Conservation (phyloP, 2,797 vertebrate genomes). For the Bovichtus variegatus region DNA sequence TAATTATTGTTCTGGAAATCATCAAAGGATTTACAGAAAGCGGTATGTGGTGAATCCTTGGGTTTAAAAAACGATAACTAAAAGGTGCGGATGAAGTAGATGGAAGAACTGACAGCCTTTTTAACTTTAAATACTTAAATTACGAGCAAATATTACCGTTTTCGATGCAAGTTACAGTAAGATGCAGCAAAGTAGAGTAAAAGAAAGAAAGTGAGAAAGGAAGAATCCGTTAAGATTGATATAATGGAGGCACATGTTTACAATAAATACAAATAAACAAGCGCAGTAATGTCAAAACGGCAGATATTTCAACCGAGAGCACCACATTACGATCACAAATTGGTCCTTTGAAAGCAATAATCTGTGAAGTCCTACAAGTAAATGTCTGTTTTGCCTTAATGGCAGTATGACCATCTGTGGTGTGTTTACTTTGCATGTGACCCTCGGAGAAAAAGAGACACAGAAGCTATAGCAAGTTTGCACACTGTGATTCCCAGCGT, state of each 20-base stretch:
- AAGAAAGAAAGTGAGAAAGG: not conserved
- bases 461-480: constrained; percentile 13
- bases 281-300: not conserved
- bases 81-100: not conserved
- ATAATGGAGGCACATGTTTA: not conserved
- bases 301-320: constrained; percentile 11
- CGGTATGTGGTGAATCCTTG: constrained; percentile 17
- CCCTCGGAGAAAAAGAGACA: constrained; percentile 3
- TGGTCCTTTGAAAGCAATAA: constrained; percentile 21
- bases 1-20: constrained; percentile 28
- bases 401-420: constrained; percentile 37
- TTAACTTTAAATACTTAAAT: constrained; percentile 4
- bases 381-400: constrained; percentile 31
- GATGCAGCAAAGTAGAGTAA: no score
- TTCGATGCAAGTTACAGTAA: not conserved
- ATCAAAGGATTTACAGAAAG: constrained; percentile 24
- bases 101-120: not conserved
- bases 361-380: constrained; percentile 11
- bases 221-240: not conserved
- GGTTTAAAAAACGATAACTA: constrained; percentile 1
- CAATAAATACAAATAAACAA: constrained; percentile 17
- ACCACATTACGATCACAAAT: constrained; percentile 26
- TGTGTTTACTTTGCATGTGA: constrained; percentile 19
- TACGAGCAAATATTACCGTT: not conserved
- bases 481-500: constrained; percentile 41